These are phyloP conservation scores for Hetaerina americana DNA, from an alignment of 1,140 invertebrate species.

Conservation along the genomic window DNA sequence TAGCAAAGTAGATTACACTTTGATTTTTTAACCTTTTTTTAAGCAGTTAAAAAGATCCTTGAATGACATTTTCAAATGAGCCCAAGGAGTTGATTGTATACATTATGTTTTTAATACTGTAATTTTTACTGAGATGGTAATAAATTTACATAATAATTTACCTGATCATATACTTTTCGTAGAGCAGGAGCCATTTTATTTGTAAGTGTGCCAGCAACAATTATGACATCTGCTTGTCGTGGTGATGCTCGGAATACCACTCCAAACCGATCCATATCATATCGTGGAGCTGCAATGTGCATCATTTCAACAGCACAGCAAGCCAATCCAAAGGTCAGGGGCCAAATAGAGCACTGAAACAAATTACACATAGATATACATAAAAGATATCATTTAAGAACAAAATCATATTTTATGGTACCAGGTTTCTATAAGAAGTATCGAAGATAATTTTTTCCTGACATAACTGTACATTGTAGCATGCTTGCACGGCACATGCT, in stretches of 20 bases:
- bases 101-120: no score
- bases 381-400: neutral
- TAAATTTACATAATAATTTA: slow-evolving; percentile 18
- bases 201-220: slow-evolving; percentile 94
- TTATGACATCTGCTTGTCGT: slow-evolving; percentile 89
- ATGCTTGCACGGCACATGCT: no score
- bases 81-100: neutral
- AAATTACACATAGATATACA: no score
- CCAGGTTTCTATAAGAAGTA: no score
- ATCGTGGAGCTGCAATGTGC: slow-evolving; percentile 95
- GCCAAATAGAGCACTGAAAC: slow-evolving; percentile 74
- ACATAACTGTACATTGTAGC: no score
- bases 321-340: slow-evolving; percentile 90
- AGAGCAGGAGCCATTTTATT: slow-evolving; percentile 99
- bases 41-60: no score
- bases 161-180: slow-evolving; percentile 80
- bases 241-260: slow-evolving; percentile 95
- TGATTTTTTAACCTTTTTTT: no score
- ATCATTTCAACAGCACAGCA: slow-evolving; percentile 99
- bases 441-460: no score
- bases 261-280: slow-evolving; percentile 92
- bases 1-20: no score
- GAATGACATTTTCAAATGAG: neutral
- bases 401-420: no score
- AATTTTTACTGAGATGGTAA: neutral